phyloP scores from a whole-genome alignment of 1,140 invertebrate species.

The Ceratoteleas bidentatus region DNA sequence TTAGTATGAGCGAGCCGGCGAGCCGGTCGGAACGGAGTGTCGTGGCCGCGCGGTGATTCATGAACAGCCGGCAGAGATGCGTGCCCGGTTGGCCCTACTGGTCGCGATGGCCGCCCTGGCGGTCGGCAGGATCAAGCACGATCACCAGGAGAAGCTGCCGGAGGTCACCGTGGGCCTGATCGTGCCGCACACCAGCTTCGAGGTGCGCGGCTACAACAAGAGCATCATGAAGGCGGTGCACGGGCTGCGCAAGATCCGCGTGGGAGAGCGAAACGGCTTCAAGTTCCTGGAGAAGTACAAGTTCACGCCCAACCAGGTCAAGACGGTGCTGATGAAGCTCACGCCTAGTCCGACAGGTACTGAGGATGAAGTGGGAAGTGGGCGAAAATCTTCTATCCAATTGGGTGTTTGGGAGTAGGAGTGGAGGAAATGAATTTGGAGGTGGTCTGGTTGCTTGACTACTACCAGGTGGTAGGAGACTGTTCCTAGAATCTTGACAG shows the following conservation, averaged over 20 bases:
- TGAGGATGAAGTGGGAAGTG: slow-evolving; percentile 5
- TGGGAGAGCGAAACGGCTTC: slow-evolving; percentile 81
- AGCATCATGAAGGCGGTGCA: slow-evolving; percentile 85
- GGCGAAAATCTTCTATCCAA: too few species aligned
- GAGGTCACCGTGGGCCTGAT: slow-evolving; percentile 84
- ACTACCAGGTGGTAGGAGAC: too few species aligned
- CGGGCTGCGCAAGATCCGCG: slow-evolving; percentile 83
- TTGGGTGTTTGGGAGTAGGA: too few species aligned
- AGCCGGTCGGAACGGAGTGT: neutral
- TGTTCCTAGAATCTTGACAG: too few species aligned
- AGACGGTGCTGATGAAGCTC: slow-evolving; percentile 85
- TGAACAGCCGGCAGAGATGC: slow-evolving; percentile 65
- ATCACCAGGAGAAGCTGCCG: slow-evolving; percentile 56
- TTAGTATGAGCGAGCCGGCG: too few species aligned
- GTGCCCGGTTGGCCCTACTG: slow-evolving; percentile 56
- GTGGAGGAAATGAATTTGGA: too few species aligned
- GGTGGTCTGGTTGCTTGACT: too few species aligned
- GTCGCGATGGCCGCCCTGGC: slow-evolving; percentile 63
- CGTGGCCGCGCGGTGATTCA: slow-evolving; percentile 31
- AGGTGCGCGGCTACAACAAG: slow-evolving; percentile 85
- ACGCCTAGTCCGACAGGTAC: slow-evolving; percentile 90
- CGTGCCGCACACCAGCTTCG: slow-evolving; percentile 85
- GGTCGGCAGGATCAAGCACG: slow-evolving; percentile 17
- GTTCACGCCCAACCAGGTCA: slow-evolving; percentile 84
- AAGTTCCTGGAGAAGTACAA: slow-evolving; percentile 85